Conservation (phyloP, 2,888 invertebrate genomes). For the Diarsia rubi region DNA sequence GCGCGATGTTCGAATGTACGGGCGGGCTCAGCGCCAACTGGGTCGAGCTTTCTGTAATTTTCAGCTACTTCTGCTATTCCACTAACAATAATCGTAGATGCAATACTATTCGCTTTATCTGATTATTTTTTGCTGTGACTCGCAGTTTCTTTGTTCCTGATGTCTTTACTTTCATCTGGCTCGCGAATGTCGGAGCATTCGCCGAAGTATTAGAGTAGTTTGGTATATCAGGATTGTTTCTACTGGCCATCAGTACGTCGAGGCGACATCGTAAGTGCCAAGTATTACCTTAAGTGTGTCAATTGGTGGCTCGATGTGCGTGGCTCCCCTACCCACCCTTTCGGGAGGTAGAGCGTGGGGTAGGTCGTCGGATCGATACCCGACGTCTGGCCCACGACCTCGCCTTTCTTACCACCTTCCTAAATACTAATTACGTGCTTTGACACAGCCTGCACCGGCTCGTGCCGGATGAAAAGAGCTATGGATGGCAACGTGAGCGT, state of each 20-base stretch:
- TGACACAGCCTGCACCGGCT: constrained; percentile 89
- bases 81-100: constrained; percentile 74
- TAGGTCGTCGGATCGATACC: constrained; percentile 92
- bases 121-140: constrained; percentile 48
- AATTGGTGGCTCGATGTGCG: constrained; percentile 90
- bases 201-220: constrained; percentile 31
- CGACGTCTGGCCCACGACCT: constrained; percentile 92
- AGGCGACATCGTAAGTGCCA: constrained; percentile 84
- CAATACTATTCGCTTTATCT: constrained; percentile 58
- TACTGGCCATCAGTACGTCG: constrained; percentile 74
- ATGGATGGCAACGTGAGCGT: constrained; percentile 84
- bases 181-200: constrained; percentile 23
- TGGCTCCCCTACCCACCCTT: constrained; percentile 81
- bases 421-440: constrained; percentile 91
- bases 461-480: constrained; percentile 87
- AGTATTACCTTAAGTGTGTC: constrained; percentile 90
- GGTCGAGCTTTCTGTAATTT: constrained; percentile 88
- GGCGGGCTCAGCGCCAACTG: constrained; percentile 87
- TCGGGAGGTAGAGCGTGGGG: constrained; percentile 85
- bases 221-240: constrained; percentile 56
- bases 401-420: constrained; percentile 91
- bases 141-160: constrained; percentile 48
- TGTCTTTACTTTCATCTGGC: constrained; percentile 26
- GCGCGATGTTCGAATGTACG: constrained; percentile 70
- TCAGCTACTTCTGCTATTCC: constrained; percentile 80